Base-by-base conservation (phyloP, 2,797 vertebrate species). In the Linurgus olivaceus region DNA sequence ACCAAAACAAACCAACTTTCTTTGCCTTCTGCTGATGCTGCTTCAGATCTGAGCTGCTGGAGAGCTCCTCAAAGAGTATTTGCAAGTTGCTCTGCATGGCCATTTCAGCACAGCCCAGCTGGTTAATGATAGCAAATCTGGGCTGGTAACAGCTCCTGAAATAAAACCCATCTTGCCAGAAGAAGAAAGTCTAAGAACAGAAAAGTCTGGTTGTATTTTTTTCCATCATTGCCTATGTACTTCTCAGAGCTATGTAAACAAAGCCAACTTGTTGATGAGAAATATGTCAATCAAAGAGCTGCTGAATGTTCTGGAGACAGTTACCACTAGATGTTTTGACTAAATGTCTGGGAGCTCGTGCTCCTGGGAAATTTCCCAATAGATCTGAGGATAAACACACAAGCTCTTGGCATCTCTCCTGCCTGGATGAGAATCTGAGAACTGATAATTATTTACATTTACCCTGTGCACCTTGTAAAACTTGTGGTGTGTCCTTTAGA, bases 241-340 rank as follows among this genome's bases (percentile, higher is more conserved):
- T 87, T 87, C 83, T 88, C 42, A 4, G 55, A 88, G 88, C 79
- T 51, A 0, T 86, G 94, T 96, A 97, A 97, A 97, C 90, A 97
- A 96, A 90, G 72, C 78, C 95, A 97, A 96, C 85, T 95, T 97
- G 96, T 95, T 97, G 96, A 94, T 96, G 94, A 96, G 94, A 96
- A 96, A 96, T 95, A 95, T 72, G 95, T 97, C 96, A 97, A 90
- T 97, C 97, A 96, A 74, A 65, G 81, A 77, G 84, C 62, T 87
- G 83, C 93, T 96, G 94, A 96, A 85, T 67, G 76, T 96, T 96
- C 95, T 94, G 94, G 92, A 97, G 97, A 94, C 94, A 84, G 92
- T 78, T 91, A 82, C 92, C 90, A 77, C 87, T 79, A 63, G 82
- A 87, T 96, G 94, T 97, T 97, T 96, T 96, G 96, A 96, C 96